Conservation (phyloP, 2,797 vertebrate genomes). For the Neopelma chrysocephalum region DNA sequence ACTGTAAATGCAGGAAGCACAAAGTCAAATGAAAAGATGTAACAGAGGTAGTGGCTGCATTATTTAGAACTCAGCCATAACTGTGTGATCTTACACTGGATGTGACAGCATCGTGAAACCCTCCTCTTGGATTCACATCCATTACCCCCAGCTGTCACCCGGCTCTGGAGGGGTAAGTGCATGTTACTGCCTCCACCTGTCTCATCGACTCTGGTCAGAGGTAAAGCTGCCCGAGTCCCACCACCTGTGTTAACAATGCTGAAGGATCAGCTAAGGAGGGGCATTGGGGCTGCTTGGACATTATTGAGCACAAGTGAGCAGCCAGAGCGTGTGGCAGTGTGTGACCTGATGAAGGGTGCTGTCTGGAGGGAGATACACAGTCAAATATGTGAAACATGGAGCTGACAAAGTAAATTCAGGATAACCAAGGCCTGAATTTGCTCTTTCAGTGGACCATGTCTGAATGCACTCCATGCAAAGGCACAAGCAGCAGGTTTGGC, state of each 20-base stretch:
- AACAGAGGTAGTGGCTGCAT: not conserved
- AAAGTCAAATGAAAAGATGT: not conserved
- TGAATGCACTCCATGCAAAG: not conserved
- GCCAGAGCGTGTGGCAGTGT: accelerated
- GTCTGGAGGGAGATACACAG: not conserved
- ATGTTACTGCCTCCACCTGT: too few species aligned
- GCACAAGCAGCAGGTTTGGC: not conserved
- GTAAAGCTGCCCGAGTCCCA: not conserved
- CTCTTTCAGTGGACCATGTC: not conserved
- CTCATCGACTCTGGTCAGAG: not conserved
- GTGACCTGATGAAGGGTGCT: too few species aligned
- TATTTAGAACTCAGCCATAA: not conserved
- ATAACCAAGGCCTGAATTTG: not conserved
- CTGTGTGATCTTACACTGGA: not conserved
- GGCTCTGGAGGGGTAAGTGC: not conserved
- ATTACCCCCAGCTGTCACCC: not conserved
- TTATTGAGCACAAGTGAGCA: not conserved
- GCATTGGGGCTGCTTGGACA: not conserved
- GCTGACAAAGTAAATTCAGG: not conserved
- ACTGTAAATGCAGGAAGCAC: not conserved
- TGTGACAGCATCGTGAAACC: not conserved
- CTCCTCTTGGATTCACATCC: not conserved
- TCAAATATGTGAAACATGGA: not conserved
- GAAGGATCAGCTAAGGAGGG: too few species aligned
- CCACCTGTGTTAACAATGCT: too few species aligned